Conservation (phyloP, 2,888 invertebrate species). For the Harmothoe impar region DNA sequence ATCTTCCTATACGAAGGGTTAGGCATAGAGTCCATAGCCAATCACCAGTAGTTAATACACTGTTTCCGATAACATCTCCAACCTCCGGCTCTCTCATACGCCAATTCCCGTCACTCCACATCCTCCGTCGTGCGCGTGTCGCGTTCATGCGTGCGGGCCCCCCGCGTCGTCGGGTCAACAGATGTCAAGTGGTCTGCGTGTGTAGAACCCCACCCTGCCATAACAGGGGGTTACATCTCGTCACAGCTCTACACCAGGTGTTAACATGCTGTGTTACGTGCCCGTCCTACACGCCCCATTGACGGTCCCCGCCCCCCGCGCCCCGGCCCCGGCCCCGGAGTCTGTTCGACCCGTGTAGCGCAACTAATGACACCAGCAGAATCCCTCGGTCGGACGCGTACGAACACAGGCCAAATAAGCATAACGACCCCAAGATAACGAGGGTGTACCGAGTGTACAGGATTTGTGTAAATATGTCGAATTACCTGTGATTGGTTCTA, state of each 20-base stretch:
- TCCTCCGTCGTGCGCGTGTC: neutral
- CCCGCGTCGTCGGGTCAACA: slow-evolving; percentile 38
- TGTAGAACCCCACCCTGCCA: neutral
- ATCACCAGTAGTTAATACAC: too few species aligned
- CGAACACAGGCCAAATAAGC: neutral
- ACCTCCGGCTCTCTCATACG: neutral
- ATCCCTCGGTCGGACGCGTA: neutral
- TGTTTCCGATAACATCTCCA: too few species aligned
- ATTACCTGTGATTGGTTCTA: too few species aligned
- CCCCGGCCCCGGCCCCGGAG: neutral
- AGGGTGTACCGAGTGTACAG: too few species aligned
- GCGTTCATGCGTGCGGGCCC: neutral
- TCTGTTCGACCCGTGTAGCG: too few species aligned
- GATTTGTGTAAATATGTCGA: too few species aligned
- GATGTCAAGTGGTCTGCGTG: slow-evolving; percentile 37
- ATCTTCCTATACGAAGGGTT: too few species aligned
- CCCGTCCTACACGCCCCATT: neutral
- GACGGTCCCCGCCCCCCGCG: neutral
- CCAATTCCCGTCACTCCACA: neutral
- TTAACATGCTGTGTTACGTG: neutral
- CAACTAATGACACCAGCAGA: neutral
- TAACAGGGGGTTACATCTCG: neutral
- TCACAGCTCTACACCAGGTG: neutral
- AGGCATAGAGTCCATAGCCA: too few species aligned
- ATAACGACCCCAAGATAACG: neutral